These are phyloP conservation scores for Pterocles gutturalis DNA, from an alignment of 2,113 vertebrate genomes.

Conservation along the genomic window DNA sequence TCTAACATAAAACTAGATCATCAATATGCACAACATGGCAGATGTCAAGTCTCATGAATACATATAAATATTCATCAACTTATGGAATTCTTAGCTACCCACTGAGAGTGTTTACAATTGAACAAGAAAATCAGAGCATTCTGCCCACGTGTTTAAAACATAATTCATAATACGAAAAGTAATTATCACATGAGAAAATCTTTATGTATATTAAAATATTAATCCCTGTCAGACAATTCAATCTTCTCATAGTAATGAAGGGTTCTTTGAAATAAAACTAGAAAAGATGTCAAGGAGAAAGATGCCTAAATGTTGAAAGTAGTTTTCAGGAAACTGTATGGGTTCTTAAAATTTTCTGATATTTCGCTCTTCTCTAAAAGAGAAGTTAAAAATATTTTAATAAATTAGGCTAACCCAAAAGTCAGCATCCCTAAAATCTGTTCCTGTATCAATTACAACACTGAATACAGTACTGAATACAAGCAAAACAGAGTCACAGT, in stretches of 20 bases:
- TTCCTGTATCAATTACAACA: background rate
- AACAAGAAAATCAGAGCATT: conserved; percentile 42
- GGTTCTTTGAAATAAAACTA: background rate
- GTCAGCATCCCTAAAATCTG: background rate
- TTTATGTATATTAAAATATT: background rate
- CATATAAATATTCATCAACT: conserved; percentile 65
- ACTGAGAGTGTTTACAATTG: conserved; percentile 38
- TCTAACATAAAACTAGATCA: conserved; percentile 9
- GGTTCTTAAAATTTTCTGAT: background rate
- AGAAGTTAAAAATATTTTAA: background rate
- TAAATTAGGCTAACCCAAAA: background rate
- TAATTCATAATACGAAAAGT: conserved; percentile 27
- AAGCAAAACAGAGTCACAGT: background rate
- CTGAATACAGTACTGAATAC: background rate
- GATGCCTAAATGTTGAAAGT: background rate
- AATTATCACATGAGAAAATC: conserved; percentile 12
- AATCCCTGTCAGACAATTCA: background rate
- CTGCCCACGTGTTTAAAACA: conserved; percentile 8
- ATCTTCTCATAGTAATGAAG: background rate
- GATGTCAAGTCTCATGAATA: conserved; percentile 46
- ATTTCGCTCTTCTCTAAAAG: background rate
- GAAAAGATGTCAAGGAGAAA: background rate
- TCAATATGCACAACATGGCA: conserved; percentile 63
- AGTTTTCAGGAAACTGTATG: background rate
- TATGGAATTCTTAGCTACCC: conserved; percentile 39